Percentiles rank a stretch among this genome's conserved stretches.
phyloP scores from a whole-genome alignment of 1,140 invertebrate genomes.

The Drosophila nasuta region DNA sequence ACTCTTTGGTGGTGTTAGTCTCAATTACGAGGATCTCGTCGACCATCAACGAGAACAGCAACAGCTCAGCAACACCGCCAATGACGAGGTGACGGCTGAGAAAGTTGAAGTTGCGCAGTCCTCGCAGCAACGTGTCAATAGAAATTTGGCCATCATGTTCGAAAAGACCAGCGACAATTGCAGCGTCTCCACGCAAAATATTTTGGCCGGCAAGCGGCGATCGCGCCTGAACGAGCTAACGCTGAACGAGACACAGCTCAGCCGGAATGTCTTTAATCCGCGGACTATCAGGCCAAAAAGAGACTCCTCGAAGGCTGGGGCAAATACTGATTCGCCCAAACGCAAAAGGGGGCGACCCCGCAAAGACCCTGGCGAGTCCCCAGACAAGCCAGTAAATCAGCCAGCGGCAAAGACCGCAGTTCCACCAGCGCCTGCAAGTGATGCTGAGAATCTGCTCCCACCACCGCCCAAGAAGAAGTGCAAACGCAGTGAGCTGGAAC shows the following conservation, averaged over 20 bases:
- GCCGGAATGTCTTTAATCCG: constrained; percentile 39
- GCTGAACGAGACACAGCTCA: constrained; percentile 62
- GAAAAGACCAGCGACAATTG: constrained; percentile 72
- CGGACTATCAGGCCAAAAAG: background rate
- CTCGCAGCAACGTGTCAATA: background rate
- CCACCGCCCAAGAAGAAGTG: constrained; percentile 9
- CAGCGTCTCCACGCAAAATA: constrained; percentile 75
- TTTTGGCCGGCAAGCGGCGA: constrained; percentile 68
- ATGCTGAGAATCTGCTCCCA: background rate
- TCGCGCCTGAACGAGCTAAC: constrained; percentile 46
- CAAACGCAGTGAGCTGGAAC: constrained; percentile 86
- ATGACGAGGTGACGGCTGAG: constrained; percentile 4
- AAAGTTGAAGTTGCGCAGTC: background rate
- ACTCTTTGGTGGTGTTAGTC: constrained; percentile 34
- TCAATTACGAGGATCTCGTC: constrained; percentile 55
- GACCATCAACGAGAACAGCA: constrained; percentile 23
- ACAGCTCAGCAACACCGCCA: background rate
- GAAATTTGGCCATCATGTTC: constrained; percentile 57
- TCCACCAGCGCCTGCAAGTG: background rate
- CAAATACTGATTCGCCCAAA: background rate
- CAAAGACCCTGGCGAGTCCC: background rate
- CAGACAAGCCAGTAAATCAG: background rate
- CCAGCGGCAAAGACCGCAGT: background rate
- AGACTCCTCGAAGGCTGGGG: no score
- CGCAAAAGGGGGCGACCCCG: background rate